Percentiles rank a stretch among this genome's conserved stretches.
Conservation (phyloP, 1,140 invertebrate species). For the Dryas iulia region DNA sequence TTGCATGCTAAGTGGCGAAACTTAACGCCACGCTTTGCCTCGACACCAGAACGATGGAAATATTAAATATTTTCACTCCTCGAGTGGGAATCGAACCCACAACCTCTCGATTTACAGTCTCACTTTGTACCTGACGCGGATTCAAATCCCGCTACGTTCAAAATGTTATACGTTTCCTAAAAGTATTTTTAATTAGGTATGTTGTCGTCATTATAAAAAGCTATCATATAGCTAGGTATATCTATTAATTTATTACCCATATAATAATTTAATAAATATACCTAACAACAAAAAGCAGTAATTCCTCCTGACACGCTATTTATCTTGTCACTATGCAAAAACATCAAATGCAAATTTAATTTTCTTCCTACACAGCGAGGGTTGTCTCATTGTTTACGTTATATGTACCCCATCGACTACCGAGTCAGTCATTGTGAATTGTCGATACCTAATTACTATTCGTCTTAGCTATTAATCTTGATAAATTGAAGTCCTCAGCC, state of each 20-base stretch:
- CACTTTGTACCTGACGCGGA: too few species aligned
- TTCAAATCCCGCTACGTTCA: too few species aligned
- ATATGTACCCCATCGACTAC: slow-evolving; percentile 29
- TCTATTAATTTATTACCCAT: not conserved
- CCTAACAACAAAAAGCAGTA: not conserved
- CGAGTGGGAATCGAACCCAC: too few species aligned
- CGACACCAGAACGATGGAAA: too few species aligned
- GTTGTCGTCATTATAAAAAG: too few species aligned
- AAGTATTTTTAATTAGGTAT: too few species aligned
- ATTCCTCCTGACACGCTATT: not conserved
- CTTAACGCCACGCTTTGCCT: too few species aligned
- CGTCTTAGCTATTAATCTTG: slow-evolving; percentile 59
- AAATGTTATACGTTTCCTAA: too few species aligned
- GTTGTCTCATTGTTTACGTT: slow-evolving; percentile 62
- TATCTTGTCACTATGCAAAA: slow-evolving; percentile 1
- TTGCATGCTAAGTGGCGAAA: too few species aligned
- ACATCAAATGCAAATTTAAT: slow-evolving; percentile 78
- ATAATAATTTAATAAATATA: not conserved
- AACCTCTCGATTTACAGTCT: too few species aligned
- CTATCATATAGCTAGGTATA: too few species aligned
- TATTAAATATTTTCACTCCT: too few species aligned
- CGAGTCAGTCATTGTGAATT: slow-evolving; percentile 34
- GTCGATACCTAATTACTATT: slow-evolving; percentile 58
- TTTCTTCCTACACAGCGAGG: slow-evolving; percentile 61
- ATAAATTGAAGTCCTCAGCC: slow-evolving; percentile 58